Conservation (phyloP, 1,140 invertebrate genomes). For the honey bee (Apis mellifera) region DNA sequence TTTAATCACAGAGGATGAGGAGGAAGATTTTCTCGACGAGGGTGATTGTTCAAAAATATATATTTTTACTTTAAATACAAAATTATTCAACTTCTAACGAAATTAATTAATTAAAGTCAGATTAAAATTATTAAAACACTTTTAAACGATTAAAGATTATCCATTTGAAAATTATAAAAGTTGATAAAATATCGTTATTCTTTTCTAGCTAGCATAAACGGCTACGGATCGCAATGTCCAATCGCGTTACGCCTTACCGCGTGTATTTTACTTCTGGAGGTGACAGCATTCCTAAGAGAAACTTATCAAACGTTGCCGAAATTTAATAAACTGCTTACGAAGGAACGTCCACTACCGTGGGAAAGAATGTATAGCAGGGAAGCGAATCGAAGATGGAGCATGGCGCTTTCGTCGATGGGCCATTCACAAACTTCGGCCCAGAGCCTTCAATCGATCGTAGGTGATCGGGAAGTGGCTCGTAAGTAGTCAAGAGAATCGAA, state of each 20-base stretch:
- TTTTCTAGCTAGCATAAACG: constrained; percentile 90
- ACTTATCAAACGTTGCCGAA: constrained; percentile 93
- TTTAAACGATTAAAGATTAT: no score
- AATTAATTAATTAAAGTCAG: no score
- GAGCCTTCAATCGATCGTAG: constrained; percentile 93
- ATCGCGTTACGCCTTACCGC: constrained; percentile 95
- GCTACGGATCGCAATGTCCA: constrained; percentile 93
- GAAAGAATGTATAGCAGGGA: constrained; percentile 90
- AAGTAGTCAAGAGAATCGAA: constrained; percentile 33
- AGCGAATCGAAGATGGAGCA: constrained; percentile 93
- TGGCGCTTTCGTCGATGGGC: constrained; percentile 95
- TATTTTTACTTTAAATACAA: no score
- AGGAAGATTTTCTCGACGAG: constrained; percentile 99
- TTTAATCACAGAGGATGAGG: constrained; percentile 94
- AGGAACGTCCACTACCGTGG: constrained; percentile 89
- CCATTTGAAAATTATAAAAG: no score
- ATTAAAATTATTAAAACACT: no score
- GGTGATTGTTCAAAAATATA: constrained; percentile 81
- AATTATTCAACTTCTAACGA: no score
- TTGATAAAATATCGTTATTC: constrained; percentile 14
- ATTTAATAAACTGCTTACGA: constrained; percentile 85
- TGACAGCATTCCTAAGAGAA: constrained; percentile 98
- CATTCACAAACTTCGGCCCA: constrained; percentile 95
- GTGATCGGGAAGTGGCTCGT: constrained; percentile 85
- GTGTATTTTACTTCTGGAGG: constrained; percentile 96